Percentiles rank a stretch among this genome's conserved stretches.
Evolutionary conservation across 2,113 vertebrate genomes (phyloP).

Genomic region (Notarius quadriscutis): DNA sequence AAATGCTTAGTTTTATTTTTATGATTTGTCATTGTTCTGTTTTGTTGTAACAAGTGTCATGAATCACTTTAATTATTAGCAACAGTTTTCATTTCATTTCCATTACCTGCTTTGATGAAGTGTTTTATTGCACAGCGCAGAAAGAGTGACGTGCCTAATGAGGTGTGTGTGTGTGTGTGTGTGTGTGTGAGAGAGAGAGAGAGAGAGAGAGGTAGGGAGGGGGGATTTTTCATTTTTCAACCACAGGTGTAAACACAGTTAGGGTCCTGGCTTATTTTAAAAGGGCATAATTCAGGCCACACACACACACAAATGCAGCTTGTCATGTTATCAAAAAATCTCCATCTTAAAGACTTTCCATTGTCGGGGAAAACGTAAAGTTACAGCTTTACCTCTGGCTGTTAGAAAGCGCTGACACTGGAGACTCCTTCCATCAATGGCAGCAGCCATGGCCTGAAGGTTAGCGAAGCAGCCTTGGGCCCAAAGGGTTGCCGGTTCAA

Average conservation of each 20-base stretch:
- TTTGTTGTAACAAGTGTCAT: neutral
- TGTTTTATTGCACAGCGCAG: neutral
- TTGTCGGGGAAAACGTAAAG: too few relatives aligned
- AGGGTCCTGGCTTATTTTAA: neutral
- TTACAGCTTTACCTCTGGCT: too few relatives aligned
- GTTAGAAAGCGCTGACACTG: too few relatives aligned
- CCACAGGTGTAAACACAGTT: conserved; percentile 13
- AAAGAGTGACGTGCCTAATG: conserved; percentile 12
- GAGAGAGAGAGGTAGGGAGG: neutral
- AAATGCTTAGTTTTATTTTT: neutral
- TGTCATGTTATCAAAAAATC: neutral
- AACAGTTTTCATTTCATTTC: neutral
- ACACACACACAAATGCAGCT: neutral
- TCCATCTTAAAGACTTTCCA: neutral
- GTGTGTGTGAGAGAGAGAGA: neutral
- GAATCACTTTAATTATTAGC: conserved; percentile 24
- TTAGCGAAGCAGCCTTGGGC: too few relatives aligned
- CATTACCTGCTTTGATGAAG: neutral
- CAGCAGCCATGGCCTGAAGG: too few relatives aligned
- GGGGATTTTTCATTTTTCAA: conserved; percentile 15
- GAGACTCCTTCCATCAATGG: too few relatives aligned
- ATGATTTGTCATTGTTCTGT: neutral
- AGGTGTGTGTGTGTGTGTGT: neutral
- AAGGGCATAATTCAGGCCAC: neutral
- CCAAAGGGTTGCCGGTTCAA: too few relatives aligned